A percentile compares a stretch with the other conserved stretches of the same genome.
Evolutionary conservation across 2,113 vertebrate genomes (phyloP).

Genomic region (Tympanuchus pallidicinctus): DNA sequence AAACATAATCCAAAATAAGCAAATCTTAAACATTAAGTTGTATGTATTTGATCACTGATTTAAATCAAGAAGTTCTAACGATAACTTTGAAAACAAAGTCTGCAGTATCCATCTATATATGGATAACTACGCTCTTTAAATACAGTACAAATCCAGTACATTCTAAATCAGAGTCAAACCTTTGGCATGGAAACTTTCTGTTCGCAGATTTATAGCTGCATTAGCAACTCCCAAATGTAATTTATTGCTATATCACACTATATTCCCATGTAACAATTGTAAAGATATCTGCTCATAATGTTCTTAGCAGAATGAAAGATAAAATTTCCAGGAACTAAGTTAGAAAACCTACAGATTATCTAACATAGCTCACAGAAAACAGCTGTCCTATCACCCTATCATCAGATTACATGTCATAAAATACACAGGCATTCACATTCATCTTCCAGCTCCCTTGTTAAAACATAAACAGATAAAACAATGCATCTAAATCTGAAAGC

Average conservation of each 20-base stretch:
- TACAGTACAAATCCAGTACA: background rate
- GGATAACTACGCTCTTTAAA: background rate
- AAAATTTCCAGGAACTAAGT: slow-evolving; percentile 31
- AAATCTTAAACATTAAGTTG: background rate
- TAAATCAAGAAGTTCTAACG: background rate
- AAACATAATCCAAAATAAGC: background rate
- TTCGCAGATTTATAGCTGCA: slow-evolving; percentile 6
- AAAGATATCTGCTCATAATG: background rate
- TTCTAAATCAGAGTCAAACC: background rate
- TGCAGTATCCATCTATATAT: background rate
- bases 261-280: background rate
- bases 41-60: background rate
- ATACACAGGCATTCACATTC: background rate
- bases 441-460: background rate
- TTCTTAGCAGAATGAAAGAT: background rate
- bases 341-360: background rate
- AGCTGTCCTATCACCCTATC: background rate
- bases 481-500: background rate
- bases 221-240: slow-evolving; percentile 12
- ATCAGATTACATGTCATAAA: slow-evolving; percentile 7
- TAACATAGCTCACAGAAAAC: background rate
- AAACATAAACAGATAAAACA: background rate
- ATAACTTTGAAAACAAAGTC: background rate
- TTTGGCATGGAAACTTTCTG: slow-evolving; percentile 8
- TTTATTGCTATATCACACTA: background rate